These are phyloP conservation scores for Sminthurinus aureus DNA, from an alignment of 2,888 invertebrate genomes.

Conservation along the genomic window DNA sequence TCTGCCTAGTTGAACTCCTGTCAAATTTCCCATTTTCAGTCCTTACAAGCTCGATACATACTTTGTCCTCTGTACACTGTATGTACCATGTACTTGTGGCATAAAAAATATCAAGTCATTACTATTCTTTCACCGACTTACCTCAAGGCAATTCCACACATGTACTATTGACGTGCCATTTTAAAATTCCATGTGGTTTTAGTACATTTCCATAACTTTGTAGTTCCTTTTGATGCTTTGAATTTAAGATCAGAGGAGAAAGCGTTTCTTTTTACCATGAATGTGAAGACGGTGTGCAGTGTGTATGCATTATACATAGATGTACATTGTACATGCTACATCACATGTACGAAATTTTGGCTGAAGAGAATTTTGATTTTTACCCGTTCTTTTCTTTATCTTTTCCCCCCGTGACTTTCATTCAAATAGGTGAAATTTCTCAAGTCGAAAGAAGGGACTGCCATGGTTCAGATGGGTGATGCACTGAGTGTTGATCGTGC, in stretches of 20 bases:
- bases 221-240: neutral
- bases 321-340: neutral
- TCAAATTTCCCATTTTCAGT: too few species aligned
- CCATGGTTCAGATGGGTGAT: conserved; percentile 99
- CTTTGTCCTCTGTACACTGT: too few species aligned
- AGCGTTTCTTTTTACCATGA: too few species aligned
- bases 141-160: too few species aligned
- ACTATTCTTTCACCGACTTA: too few species aligned
- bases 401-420: conserved; percentile 21
- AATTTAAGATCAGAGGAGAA: neutral
- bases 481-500: conserved; percentile 92
- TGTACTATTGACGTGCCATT: neutral
- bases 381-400: neutral
- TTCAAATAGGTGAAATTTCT: conserved; percentile 85
- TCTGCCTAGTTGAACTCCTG: too few species aligned
- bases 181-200: neutral
- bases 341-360: neutral
- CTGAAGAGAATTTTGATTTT: neutral
- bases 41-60: too few species aligned
- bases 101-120: too few species aligned
- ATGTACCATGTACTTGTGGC: too few species aligned
- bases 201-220: neutral
- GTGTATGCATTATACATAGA: neutral
- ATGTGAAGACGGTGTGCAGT: too few species aligned
- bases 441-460: conserved; percentile 97